Percentiles rank a stretch among this genome's conserved stretches.
These are phyloP conservation scores for Nemoura dubitans DNA, from an alignment of 2,888 invertebrate species.

Conservation along the genomic window DNA sequence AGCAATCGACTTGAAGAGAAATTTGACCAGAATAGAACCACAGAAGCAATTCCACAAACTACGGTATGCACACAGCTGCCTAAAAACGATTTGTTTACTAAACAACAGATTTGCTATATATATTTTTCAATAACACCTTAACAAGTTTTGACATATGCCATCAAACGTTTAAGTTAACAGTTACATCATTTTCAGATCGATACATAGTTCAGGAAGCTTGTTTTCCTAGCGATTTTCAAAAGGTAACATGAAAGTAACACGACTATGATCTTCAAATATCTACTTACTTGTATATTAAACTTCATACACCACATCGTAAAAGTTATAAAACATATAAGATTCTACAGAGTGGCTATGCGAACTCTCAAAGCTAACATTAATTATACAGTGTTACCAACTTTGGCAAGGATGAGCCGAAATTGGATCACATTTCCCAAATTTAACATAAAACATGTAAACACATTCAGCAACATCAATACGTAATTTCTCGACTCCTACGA, in stretches of 20 bases:
- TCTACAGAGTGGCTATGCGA: neutral
- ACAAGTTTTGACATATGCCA: neutral
- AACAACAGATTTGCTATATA: neutral
- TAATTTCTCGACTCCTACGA: neutral
- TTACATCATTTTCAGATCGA: neutral
- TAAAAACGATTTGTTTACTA: neutral
- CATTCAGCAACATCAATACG: neutral
- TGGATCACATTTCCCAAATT: neutral
- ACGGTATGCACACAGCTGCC: neutral
- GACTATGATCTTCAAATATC: neutral
- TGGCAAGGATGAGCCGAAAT: conserved; percentile 1
- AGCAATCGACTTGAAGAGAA: neutral
- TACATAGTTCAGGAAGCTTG: neutral
- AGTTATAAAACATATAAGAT: neutral
- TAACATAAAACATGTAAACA: neutral
- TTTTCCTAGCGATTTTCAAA: neutral
- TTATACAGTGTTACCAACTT: neutral
- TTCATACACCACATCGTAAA: neutral
- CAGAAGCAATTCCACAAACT: neutral
- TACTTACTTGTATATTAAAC: neutral
- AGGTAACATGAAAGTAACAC: neutral
- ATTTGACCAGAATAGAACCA: neutral
- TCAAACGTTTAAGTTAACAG: neutral
- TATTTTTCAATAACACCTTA: conserved; percentile 7
- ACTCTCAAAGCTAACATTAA: neutral